These are phyloP conservation scores for Oncorhynchus gorbuscha DNA, from an alignment of 2,113 vertebrate species.

Conservation along the genomic window DNA sequence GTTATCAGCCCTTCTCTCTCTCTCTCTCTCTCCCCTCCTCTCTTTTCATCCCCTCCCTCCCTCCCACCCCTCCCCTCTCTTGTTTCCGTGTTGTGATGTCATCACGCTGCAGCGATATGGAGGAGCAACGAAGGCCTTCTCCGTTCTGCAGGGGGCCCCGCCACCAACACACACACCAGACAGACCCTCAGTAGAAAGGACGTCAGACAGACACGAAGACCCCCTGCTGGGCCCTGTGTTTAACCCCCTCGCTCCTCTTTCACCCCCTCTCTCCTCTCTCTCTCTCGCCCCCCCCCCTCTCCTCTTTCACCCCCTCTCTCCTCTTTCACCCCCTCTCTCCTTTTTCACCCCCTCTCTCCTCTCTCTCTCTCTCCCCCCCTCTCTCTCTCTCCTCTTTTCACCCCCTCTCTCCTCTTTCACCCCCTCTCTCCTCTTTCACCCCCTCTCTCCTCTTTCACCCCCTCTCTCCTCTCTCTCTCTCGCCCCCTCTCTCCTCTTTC, in stretches of 20 bases:
- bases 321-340: conserved; percentile 5
- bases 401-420: no score
- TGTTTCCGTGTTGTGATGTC: conserved; percentile 61
- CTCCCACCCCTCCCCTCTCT: conserved; percentile 66
- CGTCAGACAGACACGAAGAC: conserved; percentile 31
- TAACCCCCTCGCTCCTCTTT: no score
- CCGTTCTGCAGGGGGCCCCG: conserved; percentile 34
- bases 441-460: no score
- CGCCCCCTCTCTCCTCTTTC: no score
- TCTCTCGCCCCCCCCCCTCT: no score
- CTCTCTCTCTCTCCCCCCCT: no score
- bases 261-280: no score
- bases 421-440: no score
- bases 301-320: no score
- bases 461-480: no score
- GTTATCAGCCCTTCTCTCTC: conserved; percentile 46
- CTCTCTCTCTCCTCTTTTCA: no score
- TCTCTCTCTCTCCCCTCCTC: conserved; percentile 62
- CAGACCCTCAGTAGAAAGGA: conserved; percentile 33
- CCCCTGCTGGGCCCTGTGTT: conserved; percentile 65
- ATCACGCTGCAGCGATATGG: conserved; percentile 73
- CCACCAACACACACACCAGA: conserved; percentile 54
- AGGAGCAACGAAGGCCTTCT: conserved; percentile 67
- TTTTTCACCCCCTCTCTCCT: neutral
- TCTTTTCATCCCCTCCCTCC: conserved; percentile 66